Evolutionary conservation across 2,797 vertebrate genomes (phyloP), one percentile per base, ranked within the genome.

Genomic region (Enteromius mattozi): DNA sequence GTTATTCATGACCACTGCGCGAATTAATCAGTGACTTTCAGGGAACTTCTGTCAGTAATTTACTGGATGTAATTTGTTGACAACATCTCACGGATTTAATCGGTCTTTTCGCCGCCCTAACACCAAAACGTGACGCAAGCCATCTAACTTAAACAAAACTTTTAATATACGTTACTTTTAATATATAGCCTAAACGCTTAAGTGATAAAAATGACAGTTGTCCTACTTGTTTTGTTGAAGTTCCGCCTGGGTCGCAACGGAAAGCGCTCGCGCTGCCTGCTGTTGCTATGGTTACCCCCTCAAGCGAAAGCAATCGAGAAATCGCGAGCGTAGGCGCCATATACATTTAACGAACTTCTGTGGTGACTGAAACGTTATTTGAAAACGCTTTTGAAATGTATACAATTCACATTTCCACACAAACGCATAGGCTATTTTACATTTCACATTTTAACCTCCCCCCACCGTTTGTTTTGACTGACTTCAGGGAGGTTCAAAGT

Each of bases 231-330:
- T 65, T 47, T 17, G 37, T 61, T 5, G 37, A 78, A 45, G 40
- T 65, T 78, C 77, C 0, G n/a, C n/a, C 40, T 0, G 40, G 1
- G 30, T 61, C 5, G 4, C 10, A 33, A 42, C 4, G 17, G 74
- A 78, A 78, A 45, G 40, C 16, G 40, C 40, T 21, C 16, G 56
- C 17, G 59, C 59, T 3, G 56, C 37, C 59, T 47, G 59, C 59
- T 65, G 77, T 63, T 78, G 59, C 77, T 65, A 78, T 78, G 77
- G 77, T 65, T 78, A 78, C 77, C 40, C 42, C 59, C 76, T 47
- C n/a, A 6, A 9, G 40, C 35, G 9, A 54, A 75, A 2, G 13
- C 61, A 1, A 21, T 30, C 4, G 56, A 37, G 21, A 24, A 45
- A 63, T 42, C 76, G n/a, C 37, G 37, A 42, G 49, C 9, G 2